Evolutionary conservation across 2,888 invertebrate genomes (phyloP), one percentile per base, ranked within the genome.

Genomic region (Furcula furcula): DNA sequence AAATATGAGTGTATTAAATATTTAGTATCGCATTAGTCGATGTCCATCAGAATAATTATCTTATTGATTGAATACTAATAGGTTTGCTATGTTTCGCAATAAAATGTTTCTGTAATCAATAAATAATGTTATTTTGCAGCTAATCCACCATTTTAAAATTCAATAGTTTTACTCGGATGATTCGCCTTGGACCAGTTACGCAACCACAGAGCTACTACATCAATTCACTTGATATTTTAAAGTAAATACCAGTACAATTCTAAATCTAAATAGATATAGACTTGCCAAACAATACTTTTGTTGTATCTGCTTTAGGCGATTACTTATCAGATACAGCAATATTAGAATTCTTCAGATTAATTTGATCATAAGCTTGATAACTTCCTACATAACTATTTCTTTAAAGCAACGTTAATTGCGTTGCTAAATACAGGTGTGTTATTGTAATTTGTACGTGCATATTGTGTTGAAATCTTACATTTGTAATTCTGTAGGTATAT

Each of bases 131-230:
- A 29, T 39, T 40, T 34, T 15, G 25, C 1, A 46, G 23, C 34
- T 40, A 46, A 53, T 60, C 51, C 58, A 54, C 44, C 48, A 56
- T 64, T 68, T 68, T 64, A 58, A 66, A 64, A 70, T 58, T 50
- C 54, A 60, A 66, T 59, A 57, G 62, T 61, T 65, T 57, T 58
- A 67, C 63, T 69, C 52, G 54, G 59, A 60, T 53, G 66, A 70
- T 52, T 69, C 43, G 50, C 83, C 82, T 83, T 83, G 83, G 72
- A 67, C 80, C 68, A 82, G 63, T 81, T 80, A 71, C 64, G 62
- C 59, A 72, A 69, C 55, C 50, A 46, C 50, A 55, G 57, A 57
- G 59, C 61, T 58, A 40, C 9, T 14, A 14, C 14, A 48, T 47
- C 46, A 36, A 54, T 55, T 53, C 6, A 26, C 42, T 52, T 28